Evolutionary conservation across 2,797 vertebrate genomes (phyloP).

Genomic region (Takifugu ocellatus): DNA sequence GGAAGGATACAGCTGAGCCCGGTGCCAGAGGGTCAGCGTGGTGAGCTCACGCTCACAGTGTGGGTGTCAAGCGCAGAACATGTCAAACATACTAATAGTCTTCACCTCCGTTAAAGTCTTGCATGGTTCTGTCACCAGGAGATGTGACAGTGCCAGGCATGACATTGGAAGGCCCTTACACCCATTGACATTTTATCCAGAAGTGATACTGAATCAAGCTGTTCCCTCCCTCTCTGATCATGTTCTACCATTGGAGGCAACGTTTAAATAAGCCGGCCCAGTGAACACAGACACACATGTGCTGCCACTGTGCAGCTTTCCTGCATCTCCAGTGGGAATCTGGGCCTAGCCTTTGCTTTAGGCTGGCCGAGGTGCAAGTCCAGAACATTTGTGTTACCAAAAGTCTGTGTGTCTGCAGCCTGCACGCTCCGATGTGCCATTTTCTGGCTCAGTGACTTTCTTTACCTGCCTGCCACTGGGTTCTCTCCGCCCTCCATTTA

Average conservation of each 20-base stretch:
- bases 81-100: slow-evolving; percentile 28
- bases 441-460: slow-evolving; percentile 21
- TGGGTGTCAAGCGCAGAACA: slow-evolving; percentile 22
- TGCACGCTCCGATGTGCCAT: slow-evolving; percentile 1
- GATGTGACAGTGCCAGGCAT: neutral
- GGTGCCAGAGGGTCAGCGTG: slow-evolving; percentile 13
- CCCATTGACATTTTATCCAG: slow-evolving; percentile 7
- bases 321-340: too few relatives aligned
- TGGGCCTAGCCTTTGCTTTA: too few relatives aligned
- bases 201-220: neutral
- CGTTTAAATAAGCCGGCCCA: too few relatives aligned
- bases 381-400: neutral
- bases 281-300: too few relatives aligned
- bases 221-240: neutral
- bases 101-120: slow-evolving; percentile 16
- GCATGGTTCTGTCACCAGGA: slow-evolving; percentile 14
- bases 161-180: too few relatives aligned
- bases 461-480: slow-evolving; percentile 1
- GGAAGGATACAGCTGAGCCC: slow-evolving; percentile 5
- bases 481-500: slow-evolving; percentile 20
- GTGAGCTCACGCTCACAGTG: slow-evolving; percentile 16
- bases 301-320: too few relatives aligned
- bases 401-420: neutral
- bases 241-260: too few relatives aligned
- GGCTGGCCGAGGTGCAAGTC: too few relatives aligned